A percentile compares a stretch with the other conserved stretches of the same genome.
Conservation (phyloP, 1,140 invertebrate genomes). For the Solenopsis invicta region DNA sequence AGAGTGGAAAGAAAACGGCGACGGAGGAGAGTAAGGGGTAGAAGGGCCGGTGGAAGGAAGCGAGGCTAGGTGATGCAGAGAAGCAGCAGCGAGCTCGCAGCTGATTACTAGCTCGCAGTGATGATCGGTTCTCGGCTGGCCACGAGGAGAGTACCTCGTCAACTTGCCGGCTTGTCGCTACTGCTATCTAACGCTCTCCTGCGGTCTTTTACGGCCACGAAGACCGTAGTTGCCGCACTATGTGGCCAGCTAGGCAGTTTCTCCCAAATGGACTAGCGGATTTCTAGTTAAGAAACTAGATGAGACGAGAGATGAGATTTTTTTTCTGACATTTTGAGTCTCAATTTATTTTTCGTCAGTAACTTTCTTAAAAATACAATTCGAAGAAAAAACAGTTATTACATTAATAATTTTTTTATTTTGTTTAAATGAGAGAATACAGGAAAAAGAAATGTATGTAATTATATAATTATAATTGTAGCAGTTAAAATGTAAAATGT, state of each 20-base stretch:
- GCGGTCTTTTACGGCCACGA: conserved; percentile 71
- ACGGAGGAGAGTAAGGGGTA: not conserved
- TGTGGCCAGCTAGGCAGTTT: conserved; percentile 30
- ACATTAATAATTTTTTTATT: too few species aligned
- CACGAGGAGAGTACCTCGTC: conserved; percentile 66
- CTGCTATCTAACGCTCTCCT: conserved; percentile 35
- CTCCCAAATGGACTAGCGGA: conserved; percentile 23
- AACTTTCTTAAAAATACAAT: not conserved
- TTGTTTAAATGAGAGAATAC: not conserved
- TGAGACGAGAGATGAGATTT: conserved; percentile 4
- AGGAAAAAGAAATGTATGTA: not conserved
- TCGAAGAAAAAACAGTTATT: not conserved
- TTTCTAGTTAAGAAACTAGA: conserved; percentile 19
- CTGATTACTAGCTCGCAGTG: conserved; percentile 79
- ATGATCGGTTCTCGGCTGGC: conserved; percentile 77
- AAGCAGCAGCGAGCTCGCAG: conserved; percentile 55
- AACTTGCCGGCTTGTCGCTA: conserved; percentile 68
- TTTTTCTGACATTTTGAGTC: not conserved
- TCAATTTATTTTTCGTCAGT: not conserved
- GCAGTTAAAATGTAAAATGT: conserved; percentile 13
- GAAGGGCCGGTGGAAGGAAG: conserved; percentile 21
- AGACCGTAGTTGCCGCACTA: conserved; percentile 53
- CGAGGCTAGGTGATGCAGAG: conserved; percentile 41
- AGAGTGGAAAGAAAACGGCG: conserved; percentile 27
- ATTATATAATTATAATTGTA: not conserved